A percentile compares a stretch with the other conserved stretches of the same genome.
Evolutionary conservation across 2,888 invertebrate species (phyloP).

Genomic region (Eupeodes luniger): DNA sequence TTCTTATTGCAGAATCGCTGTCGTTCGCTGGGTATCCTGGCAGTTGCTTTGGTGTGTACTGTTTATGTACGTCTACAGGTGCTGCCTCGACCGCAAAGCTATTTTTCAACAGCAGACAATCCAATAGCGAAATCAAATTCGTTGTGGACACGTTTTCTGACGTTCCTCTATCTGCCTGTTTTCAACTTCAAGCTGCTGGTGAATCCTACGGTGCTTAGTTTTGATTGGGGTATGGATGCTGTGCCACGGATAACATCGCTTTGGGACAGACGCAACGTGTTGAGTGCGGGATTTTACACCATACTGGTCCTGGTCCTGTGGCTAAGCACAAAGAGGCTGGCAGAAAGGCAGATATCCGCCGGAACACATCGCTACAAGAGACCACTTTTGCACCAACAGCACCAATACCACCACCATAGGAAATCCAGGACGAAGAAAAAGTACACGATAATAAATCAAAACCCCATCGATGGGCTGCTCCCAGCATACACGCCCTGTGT

Average conservation of each 20-base stretch:
- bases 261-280: conserved; percentile 91
- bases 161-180: conserved; percentile 96
- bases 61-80: conserved; percentile 91
- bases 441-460: conserved; percentile 77
- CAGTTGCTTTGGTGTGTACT: conserved; percentile 88
- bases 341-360: conserved; percentile 64
- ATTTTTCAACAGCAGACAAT: conserved; percentile 97
- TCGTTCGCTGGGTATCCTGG: conserved; percentile 89
- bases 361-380: conserved; percentile 63
- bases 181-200: conserved; percentile 95
- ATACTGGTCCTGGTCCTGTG: conserved; percentile 81
- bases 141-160: conserved; percentile 92
- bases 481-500: conserved; percentile 65
- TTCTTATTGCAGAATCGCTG: conserved; percentile 86
- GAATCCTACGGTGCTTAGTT: conserved; percentile 94
- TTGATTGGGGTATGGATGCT: conserved; percentile 99
- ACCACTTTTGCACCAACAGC: conserved; percentile 77
- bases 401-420: conserved; percentile 79
- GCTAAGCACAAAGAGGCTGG: conserved; percentile 79
- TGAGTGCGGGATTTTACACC: conserved; percentile 91
- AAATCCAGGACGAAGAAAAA: conserved; percentile 83
- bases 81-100: conserved; percentile 88
- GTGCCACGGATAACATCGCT: conserved; percentile 93
- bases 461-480: conserved; percentile 60
- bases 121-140: conserved; percentile 95